Evolutionary conservation across 53 echinoderm and acorn worm species (phyloP).

Genomic region (Actinopyga echinites): DNA sequence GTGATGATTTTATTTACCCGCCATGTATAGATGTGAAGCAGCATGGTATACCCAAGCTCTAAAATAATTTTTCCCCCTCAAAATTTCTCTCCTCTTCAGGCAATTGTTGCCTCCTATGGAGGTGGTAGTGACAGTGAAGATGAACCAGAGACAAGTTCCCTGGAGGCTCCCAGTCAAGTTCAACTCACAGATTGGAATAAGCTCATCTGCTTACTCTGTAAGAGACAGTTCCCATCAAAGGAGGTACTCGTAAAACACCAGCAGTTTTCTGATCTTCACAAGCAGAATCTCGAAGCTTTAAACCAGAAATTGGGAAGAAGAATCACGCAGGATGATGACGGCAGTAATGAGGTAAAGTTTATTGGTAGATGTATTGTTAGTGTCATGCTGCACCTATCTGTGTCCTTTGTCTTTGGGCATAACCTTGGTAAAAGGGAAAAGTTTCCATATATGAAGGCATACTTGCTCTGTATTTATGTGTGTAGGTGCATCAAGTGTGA

Average conservation of each 20-base stretch:
- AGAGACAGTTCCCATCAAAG: slow-evolving; percentile 88
- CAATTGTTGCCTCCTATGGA: slow-evolving; percentile 86
- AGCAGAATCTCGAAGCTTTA: slow-evolving; percentile 82
- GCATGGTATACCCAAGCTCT: no score
- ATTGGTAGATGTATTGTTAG: background rate
- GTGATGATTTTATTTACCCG: no score
- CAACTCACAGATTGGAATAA: slow-evolving; percentile 88
- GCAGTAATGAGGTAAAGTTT: background rate
- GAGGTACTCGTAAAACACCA: slow-evolving; percentile 94
- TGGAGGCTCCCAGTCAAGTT: slow-evolving; percentile 26
- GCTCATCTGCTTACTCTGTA: slow-evolving; percentile 94
- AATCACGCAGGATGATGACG: background rate
- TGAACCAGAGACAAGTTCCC: slow-evolving; percentile 52
- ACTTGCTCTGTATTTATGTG: no score
- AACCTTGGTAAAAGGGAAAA: no score
- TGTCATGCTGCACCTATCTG: no score
- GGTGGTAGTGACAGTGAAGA: slow-evolving; percentile 97
- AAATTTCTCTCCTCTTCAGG: slow-evolving; percentile 24
- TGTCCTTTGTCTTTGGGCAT: no score
- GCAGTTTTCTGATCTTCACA: slow-evolving; percentile 97
- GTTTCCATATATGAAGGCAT: no score
- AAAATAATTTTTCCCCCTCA: no score
- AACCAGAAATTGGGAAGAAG: slow-evolving; percentile 40
- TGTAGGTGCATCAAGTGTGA: no score
- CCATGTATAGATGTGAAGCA: no score